Conservation (phyloP, 2,888 invertebrate genomes). For the Andrena praecox region DNA sequence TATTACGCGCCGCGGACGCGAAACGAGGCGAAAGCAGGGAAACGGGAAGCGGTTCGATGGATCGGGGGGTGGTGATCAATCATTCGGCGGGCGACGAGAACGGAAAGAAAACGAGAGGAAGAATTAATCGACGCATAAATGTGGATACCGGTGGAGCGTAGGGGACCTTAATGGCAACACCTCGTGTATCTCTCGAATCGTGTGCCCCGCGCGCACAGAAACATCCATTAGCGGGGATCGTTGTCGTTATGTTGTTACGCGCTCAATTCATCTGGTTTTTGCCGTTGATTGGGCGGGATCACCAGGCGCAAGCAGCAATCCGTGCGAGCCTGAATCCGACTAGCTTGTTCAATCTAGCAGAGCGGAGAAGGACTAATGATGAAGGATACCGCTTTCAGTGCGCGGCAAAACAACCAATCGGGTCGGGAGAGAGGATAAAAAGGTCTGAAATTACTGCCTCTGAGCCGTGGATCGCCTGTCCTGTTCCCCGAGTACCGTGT, state of each 20-base stretch:
- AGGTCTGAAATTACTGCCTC: conserved; percentile 38
- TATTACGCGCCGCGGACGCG: not conserved
- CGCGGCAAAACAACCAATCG: conserved; percentile 52
- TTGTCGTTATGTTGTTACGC: conserved; percentile 69
- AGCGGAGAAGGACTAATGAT: conserved; percentile 62
- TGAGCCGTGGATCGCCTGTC: conserved; percentile 18
- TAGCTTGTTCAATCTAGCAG: conserved; percentile 45
- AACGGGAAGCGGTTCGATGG: not conserved
- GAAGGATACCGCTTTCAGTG: conserved; percentile 50
- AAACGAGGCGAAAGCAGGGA: not conserved
- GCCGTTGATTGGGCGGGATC: conserved; percentile 57
- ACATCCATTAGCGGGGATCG: conserved; percentile 62
- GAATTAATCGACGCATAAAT: conserved; percentile 32
- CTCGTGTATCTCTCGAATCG: conserved; percentile 30
- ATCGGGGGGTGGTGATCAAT: not conserved
- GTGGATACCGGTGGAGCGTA: not conserved
- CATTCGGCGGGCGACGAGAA: not conserved
- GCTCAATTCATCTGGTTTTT: conserved; percentile 69
- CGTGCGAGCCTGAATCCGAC: conserved; percentile 31
- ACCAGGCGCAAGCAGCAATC: conserved; percentile 43
- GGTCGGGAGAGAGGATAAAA: conserved; percentile 44
- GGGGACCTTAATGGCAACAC: conserved; percentile 43
- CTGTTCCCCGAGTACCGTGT: not conserved
- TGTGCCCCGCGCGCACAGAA: conserved; percentile 33
- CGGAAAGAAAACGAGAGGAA: not conserved